phyloP scores from a whole-genome alignment of 2,888 invertebrate species.

The Schizotus pectinicornis region DNA sequence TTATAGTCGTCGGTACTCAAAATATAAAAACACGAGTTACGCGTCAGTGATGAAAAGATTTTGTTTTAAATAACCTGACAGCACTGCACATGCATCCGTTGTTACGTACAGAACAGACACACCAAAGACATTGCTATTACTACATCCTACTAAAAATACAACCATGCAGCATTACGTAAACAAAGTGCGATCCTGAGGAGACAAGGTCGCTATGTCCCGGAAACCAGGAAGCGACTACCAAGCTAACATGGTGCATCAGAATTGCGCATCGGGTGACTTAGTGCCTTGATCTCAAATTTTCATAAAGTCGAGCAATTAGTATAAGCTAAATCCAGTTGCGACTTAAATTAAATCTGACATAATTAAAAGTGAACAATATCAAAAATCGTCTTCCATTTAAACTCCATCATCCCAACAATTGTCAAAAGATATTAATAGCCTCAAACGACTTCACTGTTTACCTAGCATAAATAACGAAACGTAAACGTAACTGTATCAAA shows the following conservation, averaged over 20 bases:
- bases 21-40: conserved; percentile 2
- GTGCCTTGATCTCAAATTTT: conserved; percentile 15
- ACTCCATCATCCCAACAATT: no score
- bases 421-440: no score
- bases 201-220: conserved; percentile 12
- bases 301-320: conserved; percentile 45
- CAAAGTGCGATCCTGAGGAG: not conserved
- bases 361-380: not conserved
- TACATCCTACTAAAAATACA: conserved; percentile 19
- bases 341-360: conserved; percentile 1
- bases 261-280: not conserved
- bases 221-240: not conserved
- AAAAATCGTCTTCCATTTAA: no score
- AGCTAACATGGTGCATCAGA: not conserved
- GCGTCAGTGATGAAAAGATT: not conserved
- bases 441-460: no score
- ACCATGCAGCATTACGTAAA: conserved; percentile 20
- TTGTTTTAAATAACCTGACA: conserved; percentile 9
- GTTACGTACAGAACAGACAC: not conserved
- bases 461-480: no score
- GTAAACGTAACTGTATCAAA: no score
- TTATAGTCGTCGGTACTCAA: conserved; percentile 33
- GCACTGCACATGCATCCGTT: conserved; percentile 15
- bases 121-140: conserved; percentile 12
- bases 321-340: conserved; percentile 35